Evolutionary conservation across 2,797 vertebrate species (phyloP), one percentile per base, ranked within the genome.

Genomic region (Hydrophis major): DNA sequence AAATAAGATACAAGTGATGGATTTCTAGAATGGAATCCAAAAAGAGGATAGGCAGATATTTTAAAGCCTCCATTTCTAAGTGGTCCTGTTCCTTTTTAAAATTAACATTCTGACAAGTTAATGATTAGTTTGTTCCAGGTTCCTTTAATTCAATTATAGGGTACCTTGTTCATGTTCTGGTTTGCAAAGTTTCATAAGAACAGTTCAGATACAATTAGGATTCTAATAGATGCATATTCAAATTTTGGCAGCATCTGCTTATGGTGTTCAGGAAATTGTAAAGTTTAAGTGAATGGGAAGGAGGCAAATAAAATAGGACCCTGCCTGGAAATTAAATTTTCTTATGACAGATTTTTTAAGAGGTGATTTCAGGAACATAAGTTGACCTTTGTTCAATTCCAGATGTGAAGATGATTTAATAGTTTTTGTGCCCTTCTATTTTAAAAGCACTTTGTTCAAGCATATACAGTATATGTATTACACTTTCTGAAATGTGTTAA

Each of bases 121-220:
- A 95, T 96, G 95, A 96, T 96, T 96, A 94, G 94, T 93, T 96
- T 97, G 95, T 93, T 97, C 93, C 95, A 95, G 95, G 92, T 96
- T 95, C 94, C 96, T 96, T 90, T 97, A 97, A 97, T 97, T 96
- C 95, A 97, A 97, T 97, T 97, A 97, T 95, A 97, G 97, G 92
- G 90, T 97, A 92, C 95, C 95, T 97, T 98, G 94, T 96, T 98
- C 93, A 4, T 96, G 93, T 97, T 97, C 96, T 3, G 91, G 93
- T 97, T 97, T 94, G 96, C 95, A 95, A 89, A 97, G 94, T 95
- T 2, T 18, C 96, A 95, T 95, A 96, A 94, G 95, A 97, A 94
- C 94, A 96, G 94, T 60, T 94, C 61, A 96, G 96, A 97, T 97
- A 98, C 96, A 97, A 97, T 98, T 97, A 97, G 94, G 95, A 96